These are phyloP conservation scores for Agonum fuliginosum DNA, from an alignment of 2,888 invertebrate genomes.

Conservation along the genomic window DNA sequence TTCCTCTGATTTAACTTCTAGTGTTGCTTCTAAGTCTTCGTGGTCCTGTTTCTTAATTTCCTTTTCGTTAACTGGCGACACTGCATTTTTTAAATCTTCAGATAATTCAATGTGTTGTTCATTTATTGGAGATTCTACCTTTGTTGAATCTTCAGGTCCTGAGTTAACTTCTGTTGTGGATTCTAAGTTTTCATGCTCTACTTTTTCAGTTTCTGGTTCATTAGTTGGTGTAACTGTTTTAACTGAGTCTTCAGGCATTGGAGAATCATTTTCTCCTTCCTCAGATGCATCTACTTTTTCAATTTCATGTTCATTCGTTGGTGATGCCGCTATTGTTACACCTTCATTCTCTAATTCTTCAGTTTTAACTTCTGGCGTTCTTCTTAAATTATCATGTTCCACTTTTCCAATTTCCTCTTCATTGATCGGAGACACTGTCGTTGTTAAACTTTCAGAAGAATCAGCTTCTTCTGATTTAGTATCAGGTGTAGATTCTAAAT, in stretches of 20 bases:
- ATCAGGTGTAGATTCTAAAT: background rate
- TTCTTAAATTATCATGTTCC: too few relatives aligned
- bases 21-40: too few relatives aligned
- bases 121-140: background rate
- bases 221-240: background rate
- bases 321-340: background rate
- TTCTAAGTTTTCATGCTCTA: conserved; percentile 3
- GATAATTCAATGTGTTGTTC: too few relatives aligned
- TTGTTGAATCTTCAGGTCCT: background rate
- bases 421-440: too few relatives aligned
- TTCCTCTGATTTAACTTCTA: too few relatives aligned
- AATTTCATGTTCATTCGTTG: conserved; percentile 7
- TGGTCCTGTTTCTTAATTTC: too few relatives aligned
- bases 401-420: background rate
- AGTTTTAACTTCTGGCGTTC: background rate
- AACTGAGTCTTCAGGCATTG: background rate
- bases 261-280: too few relatives aligned
- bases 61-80: too few relatives aligned
- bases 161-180: background rate
- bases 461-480: background rate
- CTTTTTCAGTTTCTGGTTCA: background rate
- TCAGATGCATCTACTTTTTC: conserved; percentile 24
- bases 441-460: too few relatives aligned
- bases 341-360: background rate
- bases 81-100: too few relatives aligned